Base-by-base conservation (phyloP, 2,113 vertebrate genomes). In the Cromileptes altivelis region DNA sequence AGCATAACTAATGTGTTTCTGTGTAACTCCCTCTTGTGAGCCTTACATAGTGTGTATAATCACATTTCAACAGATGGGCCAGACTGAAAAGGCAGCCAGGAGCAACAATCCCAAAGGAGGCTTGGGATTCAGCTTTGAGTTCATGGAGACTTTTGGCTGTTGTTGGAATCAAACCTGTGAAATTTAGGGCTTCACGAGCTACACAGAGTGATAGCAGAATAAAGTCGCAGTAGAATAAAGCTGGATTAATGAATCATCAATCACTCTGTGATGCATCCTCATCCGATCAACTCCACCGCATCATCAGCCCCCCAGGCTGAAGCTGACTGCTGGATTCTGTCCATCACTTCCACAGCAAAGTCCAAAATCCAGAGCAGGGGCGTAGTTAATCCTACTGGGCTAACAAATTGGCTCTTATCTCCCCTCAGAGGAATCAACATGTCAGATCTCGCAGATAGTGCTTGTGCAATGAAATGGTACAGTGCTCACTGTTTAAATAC, bases 341-440 rank as follows among this genome's bases (percentile, higher is more conserved):
- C 91, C 37, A 60, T 89, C 85, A 68, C 74, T 74, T 58, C 74
- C 47, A 37, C 40, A 84, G 61, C 62, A 21, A 65, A 77, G 80
- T 79, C 81, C 80, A 67, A 81, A 70, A 78, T 79, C 82, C 78
- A 85, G 70, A 82, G 78, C 55, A 60, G 86, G 57, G 83, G 27
- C 15, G 47, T 50, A 56, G 79, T 70, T 91, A 88, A 92, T 91
- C 88, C 90, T 85, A 52, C 85, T 25, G 81, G 85, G 71, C 74
- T 70, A 61, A 89, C 85, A 92, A 91, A 92, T 75, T 73, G 87
- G 21, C 89, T 89, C 89, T 93, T 86, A 93, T 92, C 92, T 77
- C 61, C 70, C 90, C 88, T 88, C 80, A 0, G 90, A 90, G 93
- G 89, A 88, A 83, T 91, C 85, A 74, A 74, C 85, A 71, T 90